Evolutionary conservation across 2,888 invertebrate species (phyloP).

Genomic region (Drosophila peninsularis): DNA sequence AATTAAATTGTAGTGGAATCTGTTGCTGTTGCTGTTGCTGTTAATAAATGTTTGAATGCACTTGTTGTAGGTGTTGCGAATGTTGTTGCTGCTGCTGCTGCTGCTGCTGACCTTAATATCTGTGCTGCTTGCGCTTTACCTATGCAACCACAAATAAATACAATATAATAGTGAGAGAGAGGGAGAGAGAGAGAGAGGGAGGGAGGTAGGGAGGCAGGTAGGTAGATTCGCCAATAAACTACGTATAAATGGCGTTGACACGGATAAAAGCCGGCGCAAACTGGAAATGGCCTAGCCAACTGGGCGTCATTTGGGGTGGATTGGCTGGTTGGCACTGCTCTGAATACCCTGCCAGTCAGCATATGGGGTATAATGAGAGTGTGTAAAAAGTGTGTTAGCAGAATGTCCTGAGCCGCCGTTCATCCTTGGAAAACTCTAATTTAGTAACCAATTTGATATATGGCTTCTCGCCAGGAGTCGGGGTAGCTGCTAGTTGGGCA

Average conservation of each 20-base stretch:
- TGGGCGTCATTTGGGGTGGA: constrained; percentile 1
- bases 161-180: not conserved
- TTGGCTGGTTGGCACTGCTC: constrained; percentile 18
- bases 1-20: constrained; percentile 1
- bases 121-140: constrained; percentile 15
- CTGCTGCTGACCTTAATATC: constrained; percentile 52
- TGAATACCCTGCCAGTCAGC: not conserved
- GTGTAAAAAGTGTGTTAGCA: no score
- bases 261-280: constrained; percentile 21
- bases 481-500: not conserved
- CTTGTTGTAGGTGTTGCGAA: constrained; percentile 16
- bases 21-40: constrained; percentile 9
- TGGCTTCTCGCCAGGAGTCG: not conserved
- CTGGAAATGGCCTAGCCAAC: constrained; percentile 7
- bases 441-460: no score
- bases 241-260: constrained; percentile 39
- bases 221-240: constrained; percentile 36
- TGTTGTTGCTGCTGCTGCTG: constrained; percentile 12
- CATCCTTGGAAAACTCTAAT: no score
- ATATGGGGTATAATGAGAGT: not conserved
- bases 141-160: constrained; percentile 1
- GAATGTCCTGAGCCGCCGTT: no score
- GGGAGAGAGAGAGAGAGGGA: not conserved
- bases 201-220: not conserved
- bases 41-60: constrained; percentile 12